phyloP scores from a whole-genome alignment of 2,888 invertebrate genomes.

The Oegoconia quadripuncta region DNA sequence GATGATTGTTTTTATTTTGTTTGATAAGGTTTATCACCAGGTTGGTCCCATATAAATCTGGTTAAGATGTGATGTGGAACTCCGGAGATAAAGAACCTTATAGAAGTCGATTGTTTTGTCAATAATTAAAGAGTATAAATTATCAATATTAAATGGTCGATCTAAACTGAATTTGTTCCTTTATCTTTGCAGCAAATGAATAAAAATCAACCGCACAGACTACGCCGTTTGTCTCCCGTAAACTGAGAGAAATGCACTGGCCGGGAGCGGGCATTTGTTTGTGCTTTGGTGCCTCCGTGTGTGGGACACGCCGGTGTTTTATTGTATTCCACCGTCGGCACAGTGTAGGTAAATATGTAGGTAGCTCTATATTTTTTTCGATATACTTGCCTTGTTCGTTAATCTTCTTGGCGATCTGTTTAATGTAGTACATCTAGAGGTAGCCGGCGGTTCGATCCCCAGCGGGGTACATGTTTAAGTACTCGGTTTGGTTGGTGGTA shows the following conservation, averaged over 20 bases:
- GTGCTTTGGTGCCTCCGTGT: not conserved
- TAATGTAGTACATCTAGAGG: no score
- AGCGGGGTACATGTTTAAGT: no score
- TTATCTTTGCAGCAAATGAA: constrained; percentile 28
- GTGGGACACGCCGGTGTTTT: not conserved
- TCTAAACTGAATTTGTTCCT: not conserved
- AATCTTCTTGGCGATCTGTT: no score
- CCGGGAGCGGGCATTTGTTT: constrained; percentile 9
- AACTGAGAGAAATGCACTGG: constrained; percentile 23
- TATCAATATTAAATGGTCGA: not conserved
- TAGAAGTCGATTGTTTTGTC: no score
- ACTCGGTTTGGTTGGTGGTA: no score
- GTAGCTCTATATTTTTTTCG: no score
- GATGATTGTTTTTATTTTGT: not conserved
- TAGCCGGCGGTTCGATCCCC: no score
- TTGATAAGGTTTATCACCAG: not conserved
- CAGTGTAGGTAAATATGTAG: not conserved
- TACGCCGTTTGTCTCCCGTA: constrained; percentile 22
- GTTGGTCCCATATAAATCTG: no score
- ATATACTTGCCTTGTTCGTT: no score
- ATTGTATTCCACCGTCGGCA: not conserved
- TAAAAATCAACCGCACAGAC: constrained; percentile 31
- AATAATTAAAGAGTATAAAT: not conserved
- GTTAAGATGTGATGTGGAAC: no score
- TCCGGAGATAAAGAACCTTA: no score